A percentile compares a stretch with the other conserved stretches of the same genome.
Conservation (phyloP, 2,113 vertebrate species). For the Crypturellus undulatus region DNA sequence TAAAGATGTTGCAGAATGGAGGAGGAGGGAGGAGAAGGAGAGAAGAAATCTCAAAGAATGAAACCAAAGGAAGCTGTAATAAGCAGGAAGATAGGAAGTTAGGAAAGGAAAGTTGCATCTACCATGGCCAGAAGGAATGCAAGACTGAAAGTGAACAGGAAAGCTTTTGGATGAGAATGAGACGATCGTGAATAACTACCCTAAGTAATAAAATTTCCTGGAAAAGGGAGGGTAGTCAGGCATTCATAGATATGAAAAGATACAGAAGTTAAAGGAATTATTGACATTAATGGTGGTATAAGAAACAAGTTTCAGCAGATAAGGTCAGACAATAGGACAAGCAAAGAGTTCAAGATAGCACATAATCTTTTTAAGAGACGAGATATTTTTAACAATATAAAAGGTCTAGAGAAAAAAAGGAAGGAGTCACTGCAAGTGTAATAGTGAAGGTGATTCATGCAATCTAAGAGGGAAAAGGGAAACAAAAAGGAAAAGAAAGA, state of each 20-base stretch:
- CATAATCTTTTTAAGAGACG: not conserved
- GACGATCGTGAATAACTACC: not conserved
- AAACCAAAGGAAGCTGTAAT: not conserved
- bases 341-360: not conserved
- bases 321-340: not conserved
- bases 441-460: not conserved
- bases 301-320: not conserved
- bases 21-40: too few species aligned
- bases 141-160: not conserved
- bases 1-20: not conserved
- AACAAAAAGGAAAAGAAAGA: not conserved
- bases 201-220: not conserved
- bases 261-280: not conserved
- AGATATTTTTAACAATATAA: not conserved
- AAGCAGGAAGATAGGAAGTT: not conserved
- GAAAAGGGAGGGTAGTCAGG: not conserved
- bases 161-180: not conserved
- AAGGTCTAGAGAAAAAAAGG: not conserved
- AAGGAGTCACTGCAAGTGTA: not conserved
- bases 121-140: not conserved
- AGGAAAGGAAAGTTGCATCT: not conserved
- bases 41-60: not conserved
- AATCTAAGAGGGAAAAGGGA: not conserved
- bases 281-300: not conserved
- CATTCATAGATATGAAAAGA: not conserved